These are phyloP conservation scores for Felis catus DNA, from an alignment of 2,113 vertebrate genomes.

Conservation along the genomic window DNA sequence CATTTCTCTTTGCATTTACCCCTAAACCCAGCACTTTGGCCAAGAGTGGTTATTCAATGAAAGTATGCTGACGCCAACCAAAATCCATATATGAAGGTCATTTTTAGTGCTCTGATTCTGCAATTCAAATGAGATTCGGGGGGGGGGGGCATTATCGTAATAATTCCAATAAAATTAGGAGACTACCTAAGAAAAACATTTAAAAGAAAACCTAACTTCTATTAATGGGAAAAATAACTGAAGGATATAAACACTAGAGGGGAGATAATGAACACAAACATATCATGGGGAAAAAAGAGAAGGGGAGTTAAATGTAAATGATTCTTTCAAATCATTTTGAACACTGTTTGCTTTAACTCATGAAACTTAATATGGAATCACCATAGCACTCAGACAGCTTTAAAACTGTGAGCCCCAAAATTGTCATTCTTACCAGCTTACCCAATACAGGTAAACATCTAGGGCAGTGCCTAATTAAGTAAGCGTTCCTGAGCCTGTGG, in stretches of 20 bases:
- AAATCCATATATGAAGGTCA: constrained; percentile 33
- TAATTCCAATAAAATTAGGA: constrained; percentile 36
- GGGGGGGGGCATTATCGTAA: neutral
- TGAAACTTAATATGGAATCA: neutral
- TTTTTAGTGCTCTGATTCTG: constrained; percentile 48
- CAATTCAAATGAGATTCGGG: neutral
- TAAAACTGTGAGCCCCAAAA: neutral
- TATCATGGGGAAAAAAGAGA: no score
- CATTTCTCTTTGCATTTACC: constrained; percentile 21
- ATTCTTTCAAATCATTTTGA: neutral
- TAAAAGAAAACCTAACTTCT: constrained; percentile 23
- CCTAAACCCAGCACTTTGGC: constrained; percentile 25
- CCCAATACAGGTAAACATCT: neutral
- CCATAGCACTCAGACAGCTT: neutral
- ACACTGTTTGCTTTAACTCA: neutral
- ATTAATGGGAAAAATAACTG: neutral
- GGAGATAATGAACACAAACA: neutral
- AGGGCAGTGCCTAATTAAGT: neutral
- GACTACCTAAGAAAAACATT: neutral
- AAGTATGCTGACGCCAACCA: neutral
- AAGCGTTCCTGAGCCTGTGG: neutral
- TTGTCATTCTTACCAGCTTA: neutral
- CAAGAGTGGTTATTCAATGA: neutral
- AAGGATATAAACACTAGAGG: neutral
- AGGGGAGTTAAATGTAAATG: neutral